Evolutionary conservation across 2,888 invertebrate species (phyloP).

Genomic region (Electrophaes corylata): DNA sequence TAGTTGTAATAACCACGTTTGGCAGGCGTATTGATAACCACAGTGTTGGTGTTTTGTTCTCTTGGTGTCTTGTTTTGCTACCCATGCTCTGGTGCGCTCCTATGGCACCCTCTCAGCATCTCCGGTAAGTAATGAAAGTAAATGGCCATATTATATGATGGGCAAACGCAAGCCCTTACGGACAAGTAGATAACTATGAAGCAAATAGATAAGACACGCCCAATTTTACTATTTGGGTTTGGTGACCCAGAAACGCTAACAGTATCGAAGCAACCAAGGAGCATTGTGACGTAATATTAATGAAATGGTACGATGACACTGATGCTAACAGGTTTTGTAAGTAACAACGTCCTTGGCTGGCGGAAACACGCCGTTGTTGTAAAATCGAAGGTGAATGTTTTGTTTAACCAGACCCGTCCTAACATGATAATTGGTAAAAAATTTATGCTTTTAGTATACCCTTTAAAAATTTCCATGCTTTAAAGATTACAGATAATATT

Average conservation of each 20-base stretch:
- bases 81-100: too few species aligned
- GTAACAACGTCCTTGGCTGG: conserved; percentile 47
- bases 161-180: too few species aligned
- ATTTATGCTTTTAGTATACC: background rate
- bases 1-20: too few species aligned
- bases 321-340: conserved; percentile 37
- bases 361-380: conserved; percentile 25
- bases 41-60: too few species aligned
- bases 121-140: too few species aligned
- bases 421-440: conserved; percentile 14
- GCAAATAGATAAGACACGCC: background rate
- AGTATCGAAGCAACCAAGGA: background rate
- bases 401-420: conserved; percentile 23
- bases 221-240: background rate
- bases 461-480: too few species aligned
- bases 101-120: too few species aligned
- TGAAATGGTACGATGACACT: conserved; percentile 32
- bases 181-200: too few species aligned
- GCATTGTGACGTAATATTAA: conserved; percentile 27
- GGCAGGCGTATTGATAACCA: too few species aligned
- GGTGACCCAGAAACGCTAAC: background rate
- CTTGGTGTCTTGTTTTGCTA: too few species aligned
- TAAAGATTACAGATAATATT: too few species aligned
- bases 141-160: too few species aligned
- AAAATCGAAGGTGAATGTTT: conserved; percentile 28